Evolutionary conservation across 2,113 vertebrate species (phyloP), one percentile per base, ranked within the genome.

Genomic region (Fulmarus glacialis): DNA sequence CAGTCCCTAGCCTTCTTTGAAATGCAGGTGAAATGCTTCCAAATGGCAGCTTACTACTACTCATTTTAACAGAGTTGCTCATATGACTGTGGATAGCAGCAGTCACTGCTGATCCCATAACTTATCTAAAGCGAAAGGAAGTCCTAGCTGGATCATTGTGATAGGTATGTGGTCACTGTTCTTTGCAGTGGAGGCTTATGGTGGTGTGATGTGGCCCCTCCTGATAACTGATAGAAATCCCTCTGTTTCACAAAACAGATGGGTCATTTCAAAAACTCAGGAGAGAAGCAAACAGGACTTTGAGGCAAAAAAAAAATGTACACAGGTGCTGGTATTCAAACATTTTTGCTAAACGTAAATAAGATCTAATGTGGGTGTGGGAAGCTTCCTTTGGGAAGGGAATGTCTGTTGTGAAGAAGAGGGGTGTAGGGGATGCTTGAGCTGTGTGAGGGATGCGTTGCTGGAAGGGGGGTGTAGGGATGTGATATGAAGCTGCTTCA

Each of bases 1-100:
- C 0, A 0, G 32, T 68, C 20, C 1, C 0, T 15, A 53, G 2
- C 1, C 29, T 34, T 21, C 42, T 77, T 59, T 79, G 64, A 85
- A 73, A 68, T 34, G 32, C 68, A 55, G 12, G 5, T 48, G 40
- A 82, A 77, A 63, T 10, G 21, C 12, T 85, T 78, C 40, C 22
- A 64, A 48, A 45, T 60, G 12, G 26, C 55, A 9, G 3, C 21
- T 79, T 55, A 36, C 12, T 1, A 2, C n/a, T 40, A 15, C 52
- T 53, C 19, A 21, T 75, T 82, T 59, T 64, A 66, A 42, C 24
- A 48, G 19, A 68, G 29, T 11, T 64, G 45, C 19, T 85, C 32
- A 30, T 91, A 3, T n/a, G 48, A 53, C 15, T 40, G 48, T 29
- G 59, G 40, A 7, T 23, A 50, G 38, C 17, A 73, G 24, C 43